Evolutionary conservation across 2,888 invertebrate genomes (phyloP), one percentile per base, ranked within the genome.

Genomic region (Sarcophaga rosellei): DNA sequence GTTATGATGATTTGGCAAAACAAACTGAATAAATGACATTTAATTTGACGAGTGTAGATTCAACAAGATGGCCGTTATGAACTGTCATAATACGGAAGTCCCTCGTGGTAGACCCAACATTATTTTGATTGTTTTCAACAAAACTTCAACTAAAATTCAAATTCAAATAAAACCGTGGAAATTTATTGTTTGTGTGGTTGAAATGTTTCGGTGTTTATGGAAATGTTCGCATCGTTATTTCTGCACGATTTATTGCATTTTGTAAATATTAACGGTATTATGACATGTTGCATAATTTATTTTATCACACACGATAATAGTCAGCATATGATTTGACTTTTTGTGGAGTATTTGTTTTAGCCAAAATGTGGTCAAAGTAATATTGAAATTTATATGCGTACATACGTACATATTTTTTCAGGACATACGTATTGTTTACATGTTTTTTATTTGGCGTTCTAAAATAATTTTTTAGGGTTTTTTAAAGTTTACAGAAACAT

Each of bases 251-350:
- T 61, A 78, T 47, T 25, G 77, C 10, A 4, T 53, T 53, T 15
- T 57, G 15, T 74, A 59, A 23, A 66, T 63, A 25, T 11, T 53
- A 78, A 10, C 35, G 35, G 35, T 45, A 70, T 57, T 21, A 45
- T 59, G 63, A 63, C 63, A 66, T 45, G 72, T 66, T 66, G 21
- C 35, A 72, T 59, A 65, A 59, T 63, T 62, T 83, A 59, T 62
- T 53, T 2, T 47, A 69, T 12, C 35, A 68, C 12, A 44, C 59
- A 17, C 21, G 35, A 35, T 65, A 21, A 79, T 44, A 62, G 35
- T 17, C 15, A 53, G 20, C 17, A 81, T 65, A 63, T 62, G 66
- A 72, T 73, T 73, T 70, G 59, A 73, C 44, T 68, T 77, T 77
- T 66, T 68, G 23, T 35, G 11, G 15, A n/a, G 10, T 47, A 70